Base-by-base conservation (phyloP, 1,140 invertebrate genomes). In the Tetragonula clypearis region DNA sequence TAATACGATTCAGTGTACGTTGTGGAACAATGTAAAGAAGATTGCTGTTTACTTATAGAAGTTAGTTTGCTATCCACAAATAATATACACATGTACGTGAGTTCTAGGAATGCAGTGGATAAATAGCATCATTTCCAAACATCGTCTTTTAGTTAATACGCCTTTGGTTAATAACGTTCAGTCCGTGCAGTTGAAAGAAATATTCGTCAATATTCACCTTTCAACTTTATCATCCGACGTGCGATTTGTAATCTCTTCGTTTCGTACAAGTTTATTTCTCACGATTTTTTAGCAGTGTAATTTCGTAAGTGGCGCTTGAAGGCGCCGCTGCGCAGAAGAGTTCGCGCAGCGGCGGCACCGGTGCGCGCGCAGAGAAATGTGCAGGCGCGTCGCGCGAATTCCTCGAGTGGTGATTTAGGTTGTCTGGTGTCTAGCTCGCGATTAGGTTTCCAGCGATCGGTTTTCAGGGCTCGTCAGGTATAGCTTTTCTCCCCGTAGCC, bases 391-490 rank as follows among this genome's bases (percentile, higher is more conserved):
- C 19, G n/a, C 53, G 56, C 35, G 26, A 69, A 83, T 83, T 78
- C 41, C 81, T 72, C 30, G 35, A 35, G 21, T 30, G 15, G 60
- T 56, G 62, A 53, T 77, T 55, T 35, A 19, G n/a, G 35, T 75
- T 21, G 53, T 56, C 49, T 58, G 26, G 23, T 56, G 8, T 49
- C 41, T 65, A 58, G 49, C 53, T 84, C 23, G 35, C 21, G 35
- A 79, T 76, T 72, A 56, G 82, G 30, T 84, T 65, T 65, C 62
- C 55, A 30, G 14, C 53, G 80, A 49, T 62, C 66, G 30, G 23
- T 86, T 80, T 84, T 80, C 79, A 73, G 65, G 68, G 21, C 41
- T 35, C 62, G 74, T 77, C 60, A 41, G n/a, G 26, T 55, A 65
- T 71, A 74, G 21, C 80, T 30, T 30, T 79, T 69, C 41, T 41